Base-by-base conservation (phyloP, 2,797 vertebrate genomes). In the Typhlichthys eigenmanni region DNA sequence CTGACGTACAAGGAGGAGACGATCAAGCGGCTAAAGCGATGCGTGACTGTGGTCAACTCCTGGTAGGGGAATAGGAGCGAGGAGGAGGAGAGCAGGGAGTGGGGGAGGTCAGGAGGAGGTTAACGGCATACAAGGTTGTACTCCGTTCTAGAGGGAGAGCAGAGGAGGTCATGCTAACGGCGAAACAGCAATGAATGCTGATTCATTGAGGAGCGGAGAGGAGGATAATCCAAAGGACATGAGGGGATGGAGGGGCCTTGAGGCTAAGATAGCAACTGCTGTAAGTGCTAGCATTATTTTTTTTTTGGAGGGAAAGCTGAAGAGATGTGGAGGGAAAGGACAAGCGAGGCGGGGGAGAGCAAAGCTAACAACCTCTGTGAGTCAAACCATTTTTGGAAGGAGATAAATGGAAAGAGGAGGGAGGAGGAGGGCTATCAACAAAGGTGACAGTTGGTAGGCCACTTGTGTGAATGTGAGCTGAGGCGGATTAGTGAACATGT, bases 151-250 rank as follows among this genome's bases (percentile, higher is more conserved):
- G 43, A 64, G 38, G 57, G 48, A 64, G 67, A 57, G 43, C 13
- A 65, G 51, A 57, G 32, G 43, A 62, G 69, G 64, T 75, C 66
- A 64, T 51, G 58, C 43, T 34, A 58, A 68, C 32, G 29, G 62
- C 34, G 7, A 6, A 34, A 34, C 34, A 34, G 34, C 34, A 34
- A 34, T 34, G 34, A 34, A 34, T 34, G 60, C 60, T 59, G 3
- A n/a, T 32, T 19, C 19, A 19, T 19, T 19, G 72, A 71, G 64
- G 56, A 47, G 56, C 9, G 16, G 49, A 51, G 49, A 17, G 16
- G 49, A 51, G 51, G 43, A 53, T 10, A 55, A 46, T 19, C n/a
- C 13, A 3, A 32, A 62, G 58, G 51, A 71, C 48, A 57, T 14
- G 64, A 53, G 52, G 69, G 55, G 13, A 61, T 7, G n/a, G 43